phyloP scores from a whole-genome alignment of 2,113 vertebrate genomes.

The Tylochromis polylepis region DNA sequence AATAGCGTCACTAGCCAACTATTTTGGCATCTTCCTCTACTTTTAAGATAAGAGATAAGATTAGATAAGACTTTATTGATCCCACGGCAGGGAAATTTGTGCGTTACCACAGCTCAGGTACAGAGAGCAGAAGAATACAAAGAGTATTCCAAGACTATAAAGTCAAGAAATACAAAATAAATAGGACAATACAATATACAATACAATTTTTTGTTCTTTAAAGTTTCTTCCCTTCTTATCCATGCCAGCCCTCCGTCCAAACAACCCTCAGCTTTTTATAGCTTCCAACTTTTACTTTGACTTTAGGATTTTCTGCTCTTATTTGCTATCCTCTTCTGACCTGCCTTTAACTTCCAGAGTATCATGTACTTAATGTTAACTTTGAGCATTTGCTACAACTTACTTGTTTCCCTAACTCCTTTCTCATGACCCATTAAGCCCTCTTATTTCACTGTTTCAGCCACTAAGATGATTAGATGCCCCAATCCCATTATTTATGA shows the following conservation, averaged over 20 bases:
- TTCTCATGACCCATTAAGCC: not conserved
- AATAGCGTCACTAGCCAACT: not conserved
- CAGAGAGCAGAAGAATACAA: no score
- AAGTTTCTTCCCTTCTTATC: not conserved
- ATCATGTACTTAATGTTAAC: not conserved
- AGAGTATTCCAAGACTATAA: no score
- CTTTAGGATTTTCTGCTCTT: not conserved
- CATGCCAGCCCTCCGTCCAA: not conserved
- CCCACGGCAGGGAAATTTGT: no score
- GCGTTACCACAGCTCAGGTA: no score
- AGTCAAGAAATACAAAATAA: no score
- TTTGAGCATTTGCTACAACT: not conserved
- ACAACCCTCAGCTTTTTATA: not conserved
- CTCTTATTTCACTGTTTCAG: not conserved
- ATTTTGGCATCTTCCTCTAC: not conserved
- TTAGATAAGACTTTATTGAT: no score
- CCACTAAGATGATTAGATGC: conserved; percentile 1
- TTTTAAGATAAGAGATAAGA: no score
- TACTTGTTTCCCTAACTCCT: not conserved
- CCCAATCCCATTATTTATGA: conserved; percentile 15
- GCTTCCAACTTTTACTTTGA: not conserved
- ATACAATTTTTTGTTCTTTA: not conserved
- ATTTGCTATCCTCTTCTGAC: not conserved
- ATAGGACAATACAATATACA: no score
- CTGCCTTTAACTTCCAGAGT: not conserved